These are phyloP conservation scores for Thamnophis elegans DNA, from an alignment of 2,797 vertebrate species.

Conservation along the genomic window DNA sequence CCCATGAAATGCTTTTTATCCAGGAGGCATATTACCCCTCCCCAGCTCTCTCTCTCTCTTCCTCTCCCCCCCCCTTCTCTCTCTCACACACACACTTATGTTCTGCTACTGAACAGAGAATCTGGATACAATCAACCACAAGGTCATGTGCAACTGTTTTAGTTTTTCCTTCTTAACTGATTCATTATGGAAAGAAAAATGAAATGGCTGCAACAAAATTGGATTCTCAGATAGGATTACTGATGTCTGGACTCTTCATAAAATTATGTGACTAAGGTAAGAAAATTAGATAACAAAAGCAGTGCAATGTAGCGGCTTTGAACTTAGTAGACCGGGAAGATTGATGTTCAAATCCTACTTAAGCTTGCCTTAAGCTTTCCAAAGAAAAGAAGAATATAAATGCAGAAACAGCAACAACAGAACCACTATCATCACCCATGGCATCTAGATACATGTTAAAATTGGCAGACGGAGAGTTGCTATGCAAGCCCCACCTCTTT, in stretches of 20 bases:
- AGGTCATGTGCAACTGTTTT: background rate
- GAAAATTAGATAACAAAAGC: background rate
- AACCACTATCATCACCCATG: background rate
- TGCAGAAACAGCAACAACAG: background rate
- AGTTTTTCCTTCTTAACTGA: background rate
- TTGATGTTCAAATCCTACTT: background rate
- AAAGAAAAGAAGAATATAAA: background rate
- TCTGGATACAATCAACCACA: background rate
- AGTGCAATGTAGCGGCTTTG: background rate
- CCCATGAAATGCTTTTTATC: background rate
- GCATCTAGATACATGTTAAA: background rate
- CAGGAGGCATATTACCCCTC: background rate
- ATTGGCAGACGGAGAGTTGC: background rate
- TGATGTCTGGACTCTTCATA: background rate
- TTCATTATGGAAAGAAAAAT: background rate
- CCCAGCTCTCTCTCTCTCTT: background rate
- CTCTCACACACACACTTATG: background rate
- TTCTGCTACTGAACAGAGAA: background rate
- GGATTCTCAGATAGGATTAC: background rate
- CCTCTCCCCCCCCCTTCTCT: background rate
- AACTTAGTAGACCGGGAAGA: background rate
- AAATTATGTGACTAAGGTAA: background rate
- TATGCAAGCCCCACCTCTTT: background rate
- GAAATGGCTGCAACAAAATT: background rate
- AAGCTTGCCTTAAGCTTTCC: background rate